Evolutionary conservation across 37 sponge, comb jelly and placozoan species (phyloP), one percentile per base, ranked within the genome.

Genomic region (Crambe crambe): DNA sequence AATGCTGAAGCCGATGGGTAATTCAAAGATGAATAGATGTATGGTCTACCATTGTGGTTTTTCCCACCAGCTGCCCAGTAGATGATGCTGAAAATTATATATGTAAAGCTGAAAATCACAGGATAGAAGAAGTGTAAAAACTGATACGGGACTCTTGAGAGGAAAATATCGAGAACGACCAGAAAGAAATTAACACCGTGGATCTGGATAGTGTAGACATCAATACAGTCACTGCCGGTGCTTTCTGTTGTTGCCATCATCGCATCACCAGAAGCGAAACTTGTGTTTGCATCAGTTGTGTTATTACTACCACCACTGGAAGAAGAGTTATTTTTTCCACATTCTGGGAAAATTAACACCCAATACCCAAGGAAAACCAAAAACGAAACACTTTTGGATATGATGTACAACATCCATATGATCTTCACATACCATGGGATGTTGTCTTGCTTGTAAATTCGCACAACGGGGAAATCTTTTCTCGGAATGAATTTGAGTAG

Each of bases 41-140:
- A 88, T 57, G 17, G 71, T 0, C 73, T 23, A 0, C 42, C 74
- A 37, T 70, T 27, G 4, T 41, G 37, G 61, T 85, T 54, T 22
- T 79, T 81, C 18, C 92, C 92, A 10, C 89, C 89, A 42, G 85
- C 84, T n/a, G 72, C 85, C 29, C 31, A 82, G 77, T 84, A 91
- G 25, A 91, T 83, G 30, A 40, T 62, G 20, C 72, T 74, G 60
- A 92, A 89, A 0, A 89, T 67, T 8, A 73, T 42, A 47, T 89
- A 92, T 26, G 59, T 40, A 1, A 76, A 54, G 15, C 37, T 57
- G 58, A 77, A 73, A 18, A 72, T 1, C 21, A 69, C 25, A 31
- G 79, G 61, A 30, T 73, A 71, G 44, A 32, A 42, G 37, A 88
- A 72, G 31, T 92, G 93, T 0, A 85, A 41, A 29, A 89, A 29